Base-by-base conservation (phyloP, 2,797 vertebrate genomes). In the Poliocrania exsul region DNA sequence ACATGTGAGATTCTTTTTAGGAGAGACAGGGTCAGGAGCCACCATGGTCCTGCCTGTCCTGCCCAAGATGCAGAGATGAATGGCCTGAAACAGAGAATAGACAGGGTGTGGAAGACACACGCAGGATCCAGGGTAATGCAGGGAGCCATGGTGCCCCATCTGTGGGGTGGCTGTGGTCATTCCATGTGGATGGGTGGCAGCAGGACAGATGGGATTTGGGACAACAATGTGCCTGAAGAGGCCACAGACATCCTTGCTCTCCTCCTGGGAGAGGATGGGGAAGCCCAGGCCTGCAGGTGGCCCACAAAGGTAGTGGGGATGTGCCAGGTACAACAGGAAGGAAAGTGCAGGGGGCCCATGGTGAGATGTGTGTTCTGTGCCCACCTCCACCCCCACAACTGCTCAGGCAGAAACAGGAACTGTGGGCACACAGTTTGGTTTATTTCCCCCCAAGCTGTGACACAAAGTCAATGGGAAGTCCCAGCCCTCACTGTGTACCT, bases 401-500 rank as follows among this genome's bases (percentile, higher is more conserved):
- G 33, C 42, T n/a, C 42, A 53, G 54, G 46, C 40, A 92, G 78
- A 58, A 33, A 19, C 0, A 0, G 23, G 40, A n/a, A 16, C 79
- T 57, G 74, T 2, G 2, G 38, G 40, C 28, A 70, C 47, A 50
- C 0, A 1, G 49, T n/a, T 58, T 51, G 2, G 40, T 28, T 58
- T 54, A 18, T 56, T 50, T 54, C 21, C 16, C 54, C 37, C 16
- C 8, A 19, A 2, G 21, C 29, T 35, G 58, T 51, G 80, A 31
- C 40, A 61, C n/a, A 2, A 9, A 54, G 29, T 24, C 38, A 2
- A 8, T 72, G 61, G 33, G 29, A 7, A 42, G 42, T 47, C 38
- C 31, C 67, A 82, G 37, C 29, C 61, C 56, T 49, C 1, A 2
- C 20, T 2, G 0, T 26, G 57, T 35, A 16, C 33, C 11, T 3